A percentile compares a stretch with the other conserved stretches of the same genome.
Evolutionary conservation across 2,797 vertebrate species (phyloP).

Genomic region (Pipistrellus kuhlii): DNA sequence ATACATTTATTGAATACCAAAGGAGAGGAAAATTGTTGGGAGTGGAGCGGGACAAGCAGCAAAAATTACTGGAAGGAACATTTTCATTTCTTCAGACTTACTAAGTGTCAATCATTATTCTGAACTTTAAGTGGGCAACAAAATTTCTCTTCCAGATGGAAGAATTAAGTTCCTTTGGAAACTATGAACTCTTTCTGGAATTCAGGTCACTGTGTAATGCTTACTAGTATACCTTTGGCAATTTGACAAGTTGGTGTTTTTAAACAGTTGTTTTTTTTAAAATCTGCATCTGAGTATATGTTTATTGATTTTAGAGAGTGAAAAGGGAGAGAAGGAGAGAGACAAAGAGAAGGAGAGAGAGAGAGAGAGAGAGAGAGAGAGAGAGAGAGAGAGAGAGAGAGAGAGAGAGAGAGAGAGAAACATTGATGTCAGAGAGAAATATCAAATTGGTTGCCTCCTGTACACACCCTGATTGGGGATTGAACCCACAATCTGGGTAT

Average conservation of each 20-base stretch:
- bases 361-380: not conserved
- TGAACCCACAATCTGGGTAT: not conserved
- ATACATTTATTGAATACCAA: not conserved
- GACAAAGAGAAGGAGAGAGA: too few species aligned
- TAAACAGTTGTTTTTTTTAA: not conserved
- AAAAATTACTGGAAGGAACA: not conserved
- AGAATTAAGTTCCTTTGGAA: constrained; percentile 52
- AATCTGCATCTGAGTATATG: not conserved
- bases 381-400: not conserved
- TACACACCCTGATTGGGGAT: not conserved
- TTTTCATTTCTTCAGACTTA: constrained; percentile 1
- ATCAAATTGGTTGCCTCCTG: not conserved
- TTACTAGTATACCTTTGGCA: not conserved
- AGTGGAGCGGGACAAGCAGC: not conserved
- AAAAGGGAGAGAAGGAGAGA: not conserved
- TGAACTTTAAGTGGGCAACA: not conserved
- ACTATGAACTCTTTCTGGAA: constrained; percentile 6
- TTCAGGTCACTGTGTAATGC: not conserved
- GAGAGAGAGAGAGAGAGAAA: not conserved
- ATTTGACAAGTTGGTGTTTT: not conserved
- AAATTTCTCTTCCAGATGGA: constrained; percentile 4
- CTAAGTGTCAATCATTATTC: not conserved
- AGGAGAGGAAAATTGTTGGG: not conserved
- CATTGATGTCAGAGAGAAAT: not conserved
- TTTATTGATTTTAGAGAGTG: not conserved